phyloP scores from a whole-genome alignment of 2,113 vertebrate genomes.

The Thermophis baileyi region DNA sequence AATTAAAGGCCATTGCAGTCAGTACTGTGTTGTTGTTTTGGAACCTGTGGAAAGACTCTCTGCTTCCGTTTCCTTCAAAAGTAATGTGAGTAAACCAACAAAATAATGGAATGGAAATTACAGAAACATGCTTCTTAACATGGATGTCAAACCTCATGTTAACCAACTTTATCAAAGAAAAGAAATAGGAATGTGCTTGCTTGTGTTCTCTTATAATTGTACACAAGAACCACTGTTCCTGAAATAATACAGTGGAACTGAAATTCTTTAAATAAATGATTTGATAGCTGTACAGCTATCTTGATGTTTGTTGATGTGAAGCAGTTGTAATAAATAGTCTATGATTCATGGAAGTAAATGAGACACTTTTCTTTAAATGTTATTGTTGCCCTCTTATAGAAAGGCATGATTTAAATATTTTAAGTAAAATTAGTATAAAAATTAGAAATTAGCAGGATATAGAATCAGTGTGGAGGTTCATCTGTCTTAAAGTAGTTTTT shows the following conservation, averaged over 20 bases:
- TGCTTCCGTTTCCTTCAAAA: conserved; percentile 76
- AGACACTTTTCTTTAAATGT: not conserved
- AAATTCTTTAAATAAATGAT: not conserved
- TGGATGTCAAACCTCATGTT: not conserved
- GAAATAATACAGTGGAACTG: rapidly evolving
- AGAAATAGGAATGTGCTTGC: not conserved
- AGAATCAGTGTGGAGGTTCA: not conserved
- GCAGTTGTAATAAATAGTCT: not conserved
- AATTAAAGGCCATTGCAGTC: conserved; percentile 56
- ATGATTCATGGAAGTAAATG: not conserved
- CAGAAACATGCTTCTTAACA: not conserved
- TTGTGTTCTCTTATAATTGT: not conserved
- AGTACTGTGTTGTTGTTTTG: conserved; percentile 74
- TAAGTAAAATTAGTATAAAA: not conserved
- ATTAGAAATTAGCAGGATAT: rapidly evolving
- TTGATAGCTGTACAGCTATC: not conserved
- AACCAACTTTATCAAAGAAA: not conserved
- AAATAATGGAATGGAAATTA: not conserved
- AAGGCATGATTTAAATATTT: not conserved
- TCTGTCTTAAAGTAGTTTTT: not conserved
- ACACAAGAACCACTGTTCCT: not conserved
- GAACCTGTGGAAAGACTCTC: conserved; percentile 85
- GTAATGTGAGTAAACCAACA: conserved; percentile 69
- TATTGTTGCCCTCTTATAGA: not conserved
- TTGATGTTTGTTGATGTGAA: not conserved